phyloP scores from a whole-genome alignment of 2,113 vertebrate genomes.

The Vombatus ursinus region DNA sequence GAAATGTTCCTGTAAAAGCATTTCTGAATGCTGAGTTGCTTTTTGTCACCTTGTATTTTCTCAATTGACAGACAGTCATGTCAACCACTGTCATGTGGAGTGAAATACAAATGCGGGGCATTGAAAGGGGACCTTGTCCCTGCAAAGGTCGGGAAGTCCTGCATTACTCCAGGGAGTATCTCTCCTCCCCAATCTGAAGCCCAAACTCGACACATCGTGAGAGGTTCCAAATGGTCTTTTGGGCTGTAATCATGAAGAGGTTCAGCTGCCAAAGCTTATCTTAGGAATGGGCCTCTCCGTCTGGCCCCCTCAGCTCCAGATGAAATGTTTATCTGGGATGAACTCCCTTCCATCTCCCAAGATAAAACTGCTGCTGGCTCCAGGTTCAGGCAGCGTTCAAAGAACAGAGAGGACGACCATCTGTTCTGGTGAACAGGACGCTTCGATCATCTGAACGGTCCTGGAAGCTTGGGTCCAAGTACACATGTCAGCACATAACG shows the following conservation, averaged over 20 bases:
- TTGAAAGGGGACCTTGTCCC: background rate
- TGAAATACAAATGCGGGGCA: background rate
- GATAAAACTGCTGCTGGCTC: background rate
- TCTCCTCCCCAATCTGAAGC: background rate
- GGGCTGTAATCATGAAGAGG: background rate
- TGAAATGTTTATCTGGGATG: slow-evolving; percentile 30
- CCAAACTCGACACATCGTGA: background rate
- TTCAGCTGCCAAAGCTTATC: background rate
- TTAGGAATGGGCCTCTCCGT: background rate
- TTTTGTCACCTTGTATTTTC: background rate
- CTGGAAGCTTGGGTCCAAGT: background rate
- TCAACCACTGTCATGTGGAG: background rate
- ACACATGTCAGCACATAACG: background rate
- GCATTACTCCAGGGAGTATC: background rate
- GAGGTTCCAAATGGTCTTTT: background rate
- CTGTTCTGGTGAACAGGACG: slow-evolving; percentile 30
- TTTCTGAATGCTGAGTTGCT: background rate
- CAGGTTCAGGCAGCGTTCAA: background rate
- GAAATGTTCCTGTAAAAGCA: background rate
- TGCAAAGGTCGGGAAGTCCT: background rate
- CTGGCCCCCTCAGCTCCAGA: background rate
- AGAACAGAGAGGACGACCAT: background rate
- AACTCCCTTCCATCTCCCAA: background rate
- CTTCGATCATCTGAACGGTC: slow-evolving; percentile 18
- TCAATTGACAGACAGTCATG: background rate